Evolutionary conservation across 2,113 vertebrate species (phyloP).

Genomic region (Opisthocomus hoazin): DNA sequence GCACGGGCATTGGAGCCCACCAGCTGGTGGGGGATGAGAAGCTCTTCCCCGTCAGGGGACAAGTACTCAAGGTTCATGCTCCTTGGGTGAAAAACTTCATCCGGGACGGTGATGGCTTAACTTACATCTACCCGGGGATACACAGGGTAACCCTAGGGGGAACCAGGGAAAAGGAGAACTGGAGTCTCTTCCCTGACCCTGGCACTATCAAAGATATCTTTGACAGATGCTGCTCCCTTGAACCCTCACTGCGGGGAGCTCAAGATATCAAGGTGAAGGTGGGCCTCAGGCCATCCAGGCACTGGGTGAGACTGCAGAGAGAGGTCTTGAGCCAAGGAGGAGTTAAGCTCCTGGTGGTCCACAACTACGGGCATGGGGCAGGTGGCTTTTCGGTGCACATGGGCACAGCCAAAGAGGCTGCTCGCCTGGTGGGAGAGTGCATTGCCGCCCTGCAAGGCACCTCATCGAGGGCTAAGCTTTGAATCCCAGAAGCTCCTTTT

Average conservation of each 20-base stretch:
- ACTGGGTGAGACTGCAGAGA: constrained; percentile 73
- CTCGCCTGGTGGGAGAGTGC: constrained; percentile 74
- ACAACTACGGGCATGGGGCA: constrained; percentile 89
- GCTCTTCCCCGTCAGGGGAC: constrained; percentile 81
- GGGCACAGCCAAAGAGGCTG: constrained; percentile 82
- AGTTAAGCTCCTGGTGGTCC: constrained; percentile 74
- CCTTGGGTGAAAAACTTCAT: constrained; percentile 93
- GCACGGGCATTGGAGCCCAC: constrained; percentile 82
- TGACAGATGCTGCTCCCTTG: constrained; percentile 78
- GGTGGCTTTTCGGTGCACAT: constrained; percentile 84
- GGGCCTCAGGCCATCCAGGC: constrained; percentile 84
- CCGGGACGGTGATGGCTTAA: constrained; percentile 75
- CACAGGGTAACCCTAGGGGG: constrained; percentile 80
- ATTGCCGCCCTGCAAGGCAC: constrained; percentile 35
- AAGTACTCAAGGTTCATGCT: constrained; percentile 83
- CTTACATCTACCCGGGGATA: constrained; percentile 87
- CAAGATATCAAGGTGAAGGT: constrained; percentile 70
- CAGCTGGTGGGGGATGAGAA: constrained; percentile 69
- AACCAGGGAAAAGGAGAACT: constrained; percentile 78
- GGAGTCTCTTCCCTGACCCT: constrained; percentile 73
- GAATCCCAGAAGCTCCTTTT: not conserved
- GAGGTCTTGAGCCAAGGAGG: constrained; percentile 65
- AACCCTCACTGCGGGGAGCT: constrained; percentile 78
- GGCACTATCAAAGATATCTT: constrained; percentile 74
- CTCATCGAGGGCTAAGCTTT: constrained; percentile 60